Evolutionary conservation across 37 sponge, comb jelly and placozoan genomes (phyloP).

Genomic region (Sycon ciliatum): DNA sequence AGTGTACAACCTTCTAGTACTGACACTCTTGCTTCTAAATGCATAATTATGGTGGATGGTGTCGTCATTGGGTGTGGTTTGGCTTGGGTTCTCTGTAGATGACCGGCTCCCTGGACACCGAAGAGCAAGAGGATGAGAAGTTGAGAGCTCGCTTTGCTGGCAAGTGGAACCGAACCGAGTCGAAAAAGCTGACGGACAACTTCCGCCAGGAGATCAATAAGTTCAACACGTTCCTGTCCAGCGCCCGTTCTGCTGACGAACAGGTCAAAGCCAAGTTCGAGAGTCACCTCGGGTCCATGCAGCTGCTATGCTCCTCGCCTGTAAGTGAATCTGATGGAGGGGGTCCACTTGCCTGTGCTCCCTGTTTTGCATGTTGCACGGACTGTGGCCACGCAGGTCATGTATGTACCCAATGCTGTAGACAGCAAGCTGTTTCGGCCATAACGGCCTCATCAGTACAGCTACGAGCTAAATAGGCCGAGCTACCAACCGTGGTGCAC

Average conservation of each 20-base stretch:
- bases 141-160: conserved; percentile 61
- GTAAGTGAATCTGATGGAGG: too few relatives aligned
- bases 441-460: too few relatives aligned
- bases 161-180: conserved; percentile 73
- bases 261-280: conserved; percentile 76
- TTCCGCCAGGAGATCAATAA: conserved; percentile 53
- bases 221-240: conserved; percentile 44
- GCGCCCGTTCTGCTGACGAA: conserved; percentile 59
- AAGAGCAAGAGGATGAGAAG: conserved; percentile 72
- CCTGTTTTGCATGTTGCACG: background rate
- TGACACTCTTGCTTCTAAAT: background rate
- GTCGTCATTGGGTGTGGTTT: background rate
- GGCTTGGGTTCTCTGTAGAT: conserved; percentile 29
- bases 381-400: background rate
- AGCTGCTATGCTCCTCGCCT: conserved; percentile 31
- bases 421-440: too few relatives aligned
- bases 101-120: conserved; percentile 62
- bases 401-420: too few relatives aligned
- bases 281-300: conserved; percentile 44
- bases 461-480: too few relatives aligned
- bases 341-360: background rate
- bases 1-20: too few relatives aligned
- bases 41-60: background rate
- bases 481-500: too few relatives aligned
- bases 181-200: conserved; percentile 53